Evolutionary conservation across 2,113 vertebrate species (phyloP).

Genomic region (Blennius ocellaris): DNA sequence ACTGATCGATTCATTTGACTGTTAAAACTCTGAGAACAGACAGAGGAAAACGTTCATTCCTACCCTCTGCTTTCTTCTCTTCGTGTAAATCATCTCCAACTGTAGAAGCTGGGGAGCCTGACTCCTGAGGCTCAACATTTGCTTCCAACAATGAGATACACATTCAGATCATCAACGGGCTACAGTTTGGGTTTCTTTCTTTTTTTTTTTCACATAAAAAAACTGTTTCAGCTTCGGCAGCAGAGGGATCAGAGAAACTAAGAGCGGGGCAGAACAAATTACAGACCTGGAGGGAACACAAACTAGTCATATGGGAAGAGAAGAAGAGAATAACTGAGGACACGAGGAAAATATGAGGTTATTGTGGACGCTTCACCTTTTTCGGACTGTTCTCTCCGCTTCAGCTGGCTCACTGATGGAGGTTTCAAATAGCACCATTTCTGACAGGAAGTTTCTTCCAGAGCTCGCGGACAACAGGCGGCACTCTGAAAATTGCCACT

Average conservation of each 20-base stretch:
- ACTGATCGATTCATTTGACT: too few species aligned
- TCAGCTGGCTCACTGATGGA: constrained; percentile 11
- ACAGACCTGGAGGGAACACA: constrained; percentile 29
- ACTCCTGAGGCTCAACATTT: too few species aligned
- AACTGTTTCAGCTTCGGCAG: too few species aligned
- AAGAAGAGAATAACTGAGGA: constrained; percentile 32
- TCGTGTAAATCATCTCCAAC: too few species aligned
- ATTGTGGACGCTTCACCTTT: constrained; percentile 22
- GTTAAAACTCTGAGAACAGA: too few species aligned
- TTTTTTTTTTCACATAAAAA: too few species aligned
- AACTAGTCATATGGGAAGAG: constrained; percentile 38
- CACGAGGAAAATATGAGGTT: constrained; percentile 15
- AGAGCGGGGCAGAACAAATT: constrained; percentile 32
- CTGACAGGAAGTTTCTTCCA: constrained; percentile 32
- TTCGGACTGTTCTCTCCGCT: constrained; percentile 28
- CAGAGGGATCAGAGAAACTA: background rate
- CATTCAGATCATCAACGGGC: too few species aligned
- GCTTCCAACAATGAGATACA: too few species aligned
- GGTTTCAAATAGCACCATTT: constrained; percentile 44
- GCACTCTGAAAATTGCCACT: constrained; percentile 41
- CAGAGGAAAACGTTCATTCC: too few species aligned
- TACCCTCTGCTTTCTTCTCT: too few species aligned
- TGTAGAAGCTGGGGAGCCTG: too few species aligned
- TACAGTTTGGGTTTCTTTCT: too few species aligned
- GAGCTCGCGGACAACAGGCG: constrained; percentile 15